These are phyloP conservation scores for Parascotia fuliginaria DNA, from an alignment of 2,888 invertebrate species.

Conservation along the genomic window DNA sequence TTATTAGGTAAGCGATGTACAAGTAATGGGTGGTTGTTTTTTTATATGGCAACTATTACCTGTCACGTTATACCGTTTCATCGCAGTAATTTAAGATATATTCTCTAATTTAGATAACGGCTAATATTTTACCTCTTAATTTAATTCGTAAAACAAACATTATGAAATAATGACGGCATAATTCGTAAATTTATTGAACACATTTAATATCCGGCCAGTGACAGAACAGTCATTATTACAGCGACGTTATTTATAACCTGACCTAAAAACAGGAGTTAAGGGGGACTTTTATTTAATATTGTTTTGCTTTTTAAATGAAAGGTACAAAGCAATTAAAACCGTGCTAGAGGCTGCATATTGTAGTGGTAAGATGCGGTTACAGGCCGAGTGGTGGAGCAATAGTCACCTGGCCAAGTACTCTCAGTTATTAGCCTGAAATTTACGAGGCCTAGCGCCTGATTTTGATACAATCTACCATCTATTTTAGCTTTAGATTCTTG, in stretches of 20 bases:
- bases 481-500: slow-evolving; percentile 27
- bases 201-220: slow-evolving; percentile 56
- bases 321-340: slow-evolving; percentile 46
- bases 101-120: no score
- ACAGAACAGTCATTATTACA: slow-evolving; percentile 47
- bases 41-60: no score
- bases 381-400: slow-evolving; percentile 8
- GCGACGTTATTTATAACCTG: slow-evolving; percentile 50
- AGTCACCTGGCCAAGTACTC: slow-evolving; percentile 47
- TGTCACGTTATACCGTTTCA: no score
- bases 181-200: slow-evolving; percentile 47
- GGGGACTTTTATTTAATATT: slow-evolving; percentile 42
- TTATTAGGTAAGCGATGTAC: no score
- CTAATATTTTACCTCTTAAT: not conserved
- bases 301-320: slow-evolving; percentile 13
- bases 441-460: slow-evolving; percentile 37
- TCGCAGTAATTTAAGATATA: no score
- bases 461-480: slow-evolving; percentile 28
- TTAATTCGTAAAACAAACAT: slow-evolving; percentile 1
- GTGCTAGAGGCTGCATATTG: slow-evolving; percentile 35
- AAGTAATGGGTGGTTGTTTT: no score
- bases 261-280: slow-evolving; percentile 45
- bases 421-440: slow-evolving; percentile 51
- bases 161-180: slow-evolving; percentile 33
- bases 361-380: slow-evolving; percentile 33